A percentile compares a stretch with the other conserved stretches of the same genome.
phyloP scores from a whole-genome alignment of 2,888 invertebrate genomes.

The Metacarcinus magister region DNA sequence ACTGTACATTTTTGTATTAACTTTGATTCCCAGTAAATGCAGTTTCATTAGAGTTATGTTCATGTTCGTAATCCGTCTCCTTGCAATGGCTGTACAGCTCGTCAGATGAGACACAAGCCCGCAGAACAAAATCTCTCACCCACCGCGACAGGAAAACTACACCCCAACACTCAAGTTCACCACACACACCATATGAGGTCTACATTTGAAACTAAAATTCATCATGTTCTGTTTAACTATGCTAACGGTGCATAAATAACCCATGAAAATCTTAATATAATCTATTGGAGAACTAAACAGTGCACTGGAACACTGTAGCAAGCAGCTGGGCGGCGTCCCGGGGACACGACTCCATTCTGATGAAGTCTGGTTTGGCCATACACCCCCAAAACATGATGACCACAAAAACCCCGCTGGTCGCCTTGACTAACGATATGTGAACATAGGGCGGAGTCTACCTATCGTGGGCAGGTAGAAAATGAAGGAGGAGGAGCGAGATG shows the following conservation, averaged over 20 bases:
- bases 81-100: neutral
- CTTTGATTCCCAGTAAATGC: neutral
- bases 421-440: constrained; percentile 80
- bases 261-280: constrained; percentile 73
- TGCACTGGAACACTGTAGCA: neutral
- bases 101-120: neutral
- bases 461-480: constrained; percentile 81
- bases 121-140: neutral
- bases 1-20: neutral
- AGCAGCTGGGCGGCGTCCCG: neutral
- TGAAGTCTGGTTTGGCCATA: constrained; percentile 28
- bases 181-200: constrained; percentile 29
- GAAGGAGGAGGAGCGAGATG: constrained; percentile 83
- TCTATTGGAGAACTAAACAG: neutral
- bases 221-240: constrained; percentile 67
- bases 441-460: constrained; percentile 80
- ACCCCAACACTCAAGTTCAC: neutral
- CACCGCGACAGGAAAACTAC: neutral
- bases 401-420: constrained; percentile 75
- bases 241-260: constrained; percentile 76
- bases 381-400: constrained; percentile 70
- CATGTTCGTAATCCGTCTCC: neutral
- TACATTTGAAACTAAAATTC: constrained; percentile 32
- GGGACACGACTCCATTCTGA: constrained; percentile 30
- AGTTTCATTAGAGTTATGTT: neutral